Evolutionary conservation across 2,888 invertebrate genomes (phyloP).

Genomic region (Scaptomyza reducta): DNA sequence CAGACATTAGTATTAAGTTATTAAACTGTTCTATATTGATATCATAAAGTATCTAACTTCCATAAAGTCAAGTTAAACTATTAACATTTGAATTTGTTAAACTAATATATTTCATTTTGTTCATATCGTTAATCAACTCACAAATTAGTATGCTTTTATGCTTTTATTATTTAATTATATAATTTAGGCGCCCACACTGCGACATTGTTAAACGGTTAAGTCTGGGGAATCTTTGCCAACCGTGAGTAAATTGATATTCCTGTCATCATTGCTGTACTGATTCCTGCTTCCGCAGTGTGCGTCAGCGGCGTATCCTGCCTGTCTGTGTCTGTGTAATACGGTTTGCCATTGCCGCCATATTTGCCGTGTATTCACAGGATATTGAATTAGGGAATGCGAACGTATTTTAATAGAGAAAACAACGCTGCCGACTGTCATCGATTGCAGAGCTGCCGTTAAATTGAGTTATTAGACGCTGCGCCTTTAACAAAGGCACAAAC

Average conservation of each 20-base stretch:
- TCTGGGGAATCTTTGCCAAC: conserved; percentile 28
- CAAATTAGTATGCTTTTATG: too few relatives aligned
- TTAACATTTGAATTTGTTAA: too few relatives aligned
- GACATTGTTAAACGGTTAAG: conserved; percentile 63
- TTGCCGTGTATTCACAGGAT: conserved; percentile 61
- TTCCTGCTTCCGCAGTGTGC: conserved; percentile 62
- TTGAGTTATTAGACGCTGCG: conserved; percentile 73
- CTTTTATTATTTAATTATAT: conserved; percentile 8
- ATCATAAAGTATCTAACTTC: too few relatives aligned
- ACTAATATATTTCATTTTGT: too few relatives aligned
- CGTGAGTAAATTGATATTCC: conserved; percentile 77
- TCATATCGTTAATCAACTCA: background rate
- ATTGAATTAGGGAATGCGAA: conserved; percentile 70
- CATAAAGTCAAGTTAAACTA: too few relatives aligned
- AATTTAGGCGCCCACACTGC: conserved; percentile 15
- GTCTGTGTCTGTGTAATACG: conserved; percentile 31
- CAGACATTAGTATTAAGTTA: too few relatives aligned
- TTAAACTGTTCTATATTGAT: too few relatives aligned
- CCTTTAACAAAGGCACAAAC: conserved; percentile 48
- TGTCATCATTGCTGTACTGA: conserved; percentile 74
- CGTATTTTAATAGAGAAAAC: conserved; percentile 65
- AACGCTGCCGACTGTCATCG: conserved; percentile 43
- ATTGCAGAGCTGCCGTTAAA: conserved; percentile 64
- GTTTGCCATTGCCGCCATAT: conserved; percentile 46
- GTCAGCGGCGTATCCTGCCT: conserved; percentile 59